phyloP scores from a whole-genome alignment of 1,140 invertebrate species.

The Hycleus phaleratus region DNA sequence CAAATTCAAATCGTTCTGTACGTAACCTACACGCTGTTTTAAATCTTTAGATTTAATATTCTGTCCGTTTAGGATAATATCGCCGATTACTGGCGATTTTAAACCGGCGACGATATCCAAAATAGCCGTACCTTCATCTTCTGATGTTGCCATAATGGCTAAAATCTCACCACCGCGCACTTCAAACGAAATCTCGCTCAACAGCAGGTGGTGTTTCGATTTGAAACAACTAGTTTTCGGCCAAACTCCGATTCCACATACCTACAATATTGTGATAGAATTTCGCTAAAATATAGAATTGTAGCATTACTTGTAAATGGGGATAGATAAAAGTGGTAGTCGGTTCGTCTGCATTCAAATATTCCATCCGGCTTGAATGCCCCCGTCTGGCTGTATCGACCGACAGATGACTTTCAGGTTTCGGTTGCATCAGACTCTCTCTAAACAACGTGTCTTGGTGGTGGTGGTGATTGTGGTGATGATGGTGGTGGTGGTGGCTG shows the following conservation, averaged over 20 bases:
- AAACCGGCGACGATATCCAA: constrained; percentile 73
- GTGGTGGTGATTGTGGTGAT: constrained; percentile 28
- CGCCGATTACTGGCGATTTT: constrained; percentile 60
- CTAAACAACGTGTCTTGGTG: no score
- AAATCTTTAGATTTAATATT: constrained; percentile 62
- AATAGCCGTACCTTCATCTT: constrained; percentile 69
- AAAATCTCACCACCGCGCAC: constrained; percentile 83
- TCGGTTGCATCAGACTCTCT: constrained; percentile 32
- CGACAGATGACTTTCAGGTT: constrained; percentile 51
- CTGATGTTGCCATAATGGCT: constrained; percentile 79
- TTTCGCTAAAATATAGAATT: background rate
- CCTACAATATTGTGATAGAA: constrained; percentile 35
- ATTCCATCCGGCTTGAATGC: constrained; percentile 45
- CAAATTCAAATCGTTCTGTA: constrained; percentile 51
- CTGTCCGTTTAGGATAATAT: constrained; percentile 81
- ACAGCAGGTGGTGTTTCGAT: constrained; percentile 38
- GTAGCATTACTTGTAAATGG: constrained; percentile 50
- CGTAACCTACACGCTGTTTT: constrained; percentile 56
- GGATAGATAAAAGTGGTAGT: constrained; percentile 52
- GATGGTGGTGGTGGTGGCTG: background rate
- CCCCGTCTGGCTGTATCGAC: constrained; percentile 43
- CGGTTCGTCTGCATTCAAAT: constrained; percentile 43
- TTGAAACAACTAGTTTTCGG: constrained; percentile 34
- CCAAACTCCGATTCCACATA: constrained; percentile 37
- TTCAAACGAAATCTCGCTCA: constrained; percentile 72